Evolutionary conservation across 2,113 vertebrate species (phyloP).

Genomic region (Miniopterus natalensis): DNA sequence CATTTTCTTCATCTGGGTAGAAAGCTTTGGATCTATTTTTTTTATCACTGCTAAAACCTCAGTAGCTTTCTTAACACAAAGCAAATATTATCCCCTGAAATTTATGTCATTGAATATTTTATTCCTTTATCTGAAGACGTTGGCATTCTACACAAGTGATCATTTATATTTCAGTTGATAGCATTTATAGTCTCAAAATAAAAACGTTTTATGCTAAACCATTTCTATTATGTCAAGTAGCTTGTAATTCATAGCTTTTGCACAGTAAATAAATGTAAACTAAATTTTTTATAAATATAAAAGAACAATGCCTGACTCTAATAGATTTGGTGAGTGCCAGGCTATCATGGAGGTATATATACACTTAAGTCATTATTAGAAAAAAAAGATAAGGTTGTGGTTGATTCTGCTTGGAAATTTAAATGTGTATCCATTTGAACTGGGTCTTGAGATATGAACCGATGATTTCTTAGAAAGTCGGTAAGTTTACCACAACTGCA

Average conservation of each 20-base stretch:
- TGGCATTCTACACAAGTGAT: constrained; percentile 67
- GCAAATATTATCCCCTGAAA: constrained; percentile 46
- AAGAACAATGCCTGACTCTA: background rate
- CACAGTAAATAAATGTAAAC: background rate
- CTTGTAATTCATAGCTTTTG: background rate
- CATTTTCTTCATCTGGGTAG: background rate
- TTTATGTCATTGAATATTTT: constrained; percentile 72
- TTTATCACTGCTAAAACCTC: background rate
- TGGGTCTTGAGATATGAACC: background rate
- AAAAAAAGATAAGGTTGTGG: background rate
- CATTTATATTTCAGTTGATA: constrained; percentile 77
- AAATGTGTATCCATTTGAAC: background rate
- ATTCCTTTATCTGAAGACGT: constrained; percentile 70
- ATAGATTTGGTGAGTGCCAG: background rate
- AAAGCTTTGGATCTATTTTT: background rate
- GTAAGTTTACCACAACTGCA: background rate
- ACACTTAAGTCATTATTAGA: background rate
- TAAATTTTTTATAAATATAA: background rate
- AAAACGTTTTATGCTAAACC: constrained; percentile 66
- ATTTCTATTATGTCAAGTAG: constrained; percentile 33
- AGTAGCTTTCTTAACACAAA: constrained; percentile 60
- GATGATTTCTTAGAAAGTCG: background rate
- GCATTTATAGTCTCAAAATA: constrained; percentile 56
- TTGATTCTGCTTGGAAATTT: background rate
- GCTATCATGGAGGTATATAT: background rate